Evolutionary conservation across 2,888 invertebrate species (phyloP).

Genomic region (Parthenolecanium corni): DNA sequence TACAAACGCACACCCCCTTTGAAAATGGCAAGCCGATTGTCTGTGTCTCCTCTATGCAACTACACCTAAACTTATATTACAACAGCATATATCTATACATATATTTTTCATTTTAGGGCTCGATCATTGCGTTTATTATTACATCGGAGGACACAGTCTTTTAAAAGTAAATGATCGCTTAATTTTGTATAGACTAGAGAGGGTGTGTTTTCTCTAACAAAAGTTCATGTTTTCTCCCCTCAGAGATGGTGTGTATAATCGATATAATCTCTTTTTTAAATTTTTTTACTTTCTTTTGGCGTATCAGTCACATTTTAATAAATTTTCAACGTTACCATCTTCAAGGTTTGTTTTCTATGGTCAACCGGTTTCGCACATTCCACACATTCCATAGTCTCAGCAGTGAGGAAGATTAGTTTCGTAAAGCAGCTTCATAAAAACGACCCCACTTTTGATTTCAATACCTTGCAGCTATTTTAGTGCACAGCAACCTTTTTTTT

Average conservation of each 20-base stretch:
- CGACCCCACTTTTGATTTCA: slow-evolving; percentile 3
- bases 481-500: neutral
- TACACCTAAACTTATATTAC: no score
- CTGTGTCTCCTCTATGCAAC: neutral
- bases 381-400: slow-evolving; percentile 6
- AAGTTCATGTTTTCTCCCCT: neutral
- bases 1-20: neutral
- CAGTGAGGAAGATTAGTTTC: neutral
- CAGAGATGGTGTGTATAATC: no score
- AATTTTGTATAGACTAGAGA: slow-evolving; percentile 5
- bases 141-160: slow-evolving; percentile 11
- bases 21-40: slow-evolving; percentile 7
- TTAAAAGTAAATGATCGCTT: slow-evolving; percentile 27
- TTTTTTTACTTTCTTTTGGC: neutral
- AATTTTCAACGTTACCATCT: neutral
- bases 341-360: neutral
- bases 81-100: no score
- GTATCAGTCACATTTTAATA: neutral
- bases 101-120: slow-evolving; percentile 1
- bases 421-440: neutral
- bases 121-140: slow-evolving; percentile 21
- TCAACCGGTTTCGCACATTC: slow-evolving; percentile 28
- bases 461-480: slow-evolving; percentile 1
- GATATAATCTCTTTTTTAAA: neutral
- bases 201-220: slow-evolving; percentile 5